These are phyloP conservation scores for Poeciliopsis infans DNA, from an alignment of 2,797 vertebrate genomes.

Conservation along the genomic window DNA sequence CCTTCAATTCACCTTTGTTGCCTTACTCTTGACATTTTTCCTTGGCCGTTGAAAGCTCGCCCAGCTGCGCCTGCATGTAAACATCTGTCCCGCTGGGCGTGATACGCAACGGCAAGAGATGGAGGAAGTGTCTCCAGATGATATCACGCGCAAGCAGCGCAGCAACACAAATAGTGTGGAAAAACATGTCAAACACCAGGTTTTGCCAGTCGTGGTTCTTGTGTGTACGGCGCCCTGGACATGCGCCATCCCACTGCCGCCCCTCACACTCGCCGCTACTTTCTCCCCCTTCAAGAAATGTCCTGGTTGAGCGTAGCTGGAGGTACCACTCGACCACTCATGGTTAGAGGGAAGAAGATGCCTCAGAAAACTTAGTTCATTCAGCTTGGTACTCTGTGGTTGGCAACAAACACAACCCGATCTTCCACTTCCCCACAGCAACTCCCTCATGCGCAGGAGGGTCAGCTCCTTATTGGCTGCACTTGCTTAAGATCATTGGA, in stretches of 20 bases:
- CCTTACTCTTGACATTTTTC: not conserved
- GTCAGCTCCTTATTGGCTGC: not conserved
- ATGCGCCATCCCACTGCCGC: not conserved
- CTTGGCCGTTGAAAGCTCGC: not conserved
- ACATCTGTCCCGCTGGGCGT: not conserved
- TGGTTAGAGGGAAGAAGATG: not conserved
- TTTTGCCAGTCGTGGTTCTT: not conserved
- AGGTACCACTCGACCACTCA: not conserved
- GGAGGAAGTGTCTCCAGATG: not conserved
- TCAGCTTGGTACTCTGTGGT: not conserved
- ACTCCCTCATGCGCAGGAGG: not conserved
- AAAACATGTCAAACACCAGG: not conserved
- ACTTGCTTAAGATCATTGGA: not conserved
- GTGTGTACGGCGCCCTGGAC: not conserved
- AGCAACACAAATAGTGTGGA: not conserved
- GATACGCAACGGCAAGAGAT: not conserved
- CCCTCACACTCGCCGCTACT: not conserved
- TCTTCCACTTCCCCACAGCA: not conserved
- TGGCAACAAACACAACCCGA: not conserved
- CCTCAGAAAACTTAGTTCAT: not conserved
- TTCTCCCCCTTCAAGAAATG: not conserved
- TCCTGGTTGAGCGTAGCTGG: not conserved
- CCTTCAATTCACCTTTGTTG: constrained; percentile 1
- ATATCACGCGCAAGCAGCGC: not conserved
- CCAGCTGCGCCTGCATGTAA: not conserved